phyloP scores from a whole-genome alignment of 2,113 vertebrate species.

The Petaurus breviceps region DNA sequence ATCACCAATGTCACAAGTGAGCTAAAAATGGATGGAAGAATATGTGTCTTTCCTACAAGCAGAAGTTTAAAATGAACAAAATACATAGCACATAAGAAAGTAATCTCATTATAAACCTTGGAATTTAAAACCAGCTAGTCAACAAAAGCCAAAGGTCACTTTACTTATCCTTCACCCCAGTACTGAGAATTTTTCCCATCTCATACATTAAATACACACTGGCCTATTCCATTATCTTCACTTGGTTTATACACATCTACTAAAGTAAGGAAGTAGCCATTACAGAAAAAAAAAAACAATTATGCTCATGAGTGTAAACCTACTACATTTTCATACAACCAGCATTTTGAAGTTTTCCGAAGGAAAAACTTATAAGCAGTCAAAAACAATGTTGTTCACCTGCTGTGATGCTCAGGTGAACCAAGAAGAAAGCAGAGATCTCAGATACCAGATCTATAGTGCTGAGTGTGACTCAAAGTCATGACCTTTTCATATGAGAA shows the following conservation, averaged over 20 bases:
- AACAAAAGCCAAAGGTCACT: neutral
- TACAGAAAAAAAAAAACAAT: neutral
- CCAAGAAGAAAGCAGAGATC: neutral
- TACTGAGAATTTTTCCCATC: neutral
- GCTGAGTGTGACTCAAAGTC: neutral
- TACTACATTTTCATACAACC: neutral
- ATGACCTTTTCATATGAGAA: neutral
- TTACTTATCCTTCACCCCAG: neutral
- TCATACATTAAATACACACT: neutral
- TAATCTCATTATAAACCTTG: neutral
- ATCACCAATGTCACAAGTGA: constrained; percentile 23
- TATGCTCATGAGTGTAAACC: too few species aligned
- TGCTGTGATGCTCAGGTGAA: neutral
- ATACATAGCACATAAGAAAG: neutral
- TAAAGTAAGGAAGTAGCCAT: neutral
- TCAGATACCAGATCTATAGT: neutral
- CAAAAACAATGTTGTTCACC: neutral
- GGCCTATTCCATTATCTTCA: neutral
- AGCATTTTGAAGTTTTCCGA: neutral
- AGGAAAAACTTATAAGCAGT: neutral
- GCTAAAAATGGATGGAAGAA: constrained; percentile 50
- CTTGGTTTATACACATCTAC: neutral
- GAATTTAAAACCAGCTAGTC: constrained; percentile 19
- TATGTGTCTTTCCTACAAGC: neutral
- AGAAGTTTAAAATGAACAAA: constrained; percentile 49